phyloP scores from a whole-genome alignment of 2,888 invertebrate species.

The Drosophila cognata region DNA sequence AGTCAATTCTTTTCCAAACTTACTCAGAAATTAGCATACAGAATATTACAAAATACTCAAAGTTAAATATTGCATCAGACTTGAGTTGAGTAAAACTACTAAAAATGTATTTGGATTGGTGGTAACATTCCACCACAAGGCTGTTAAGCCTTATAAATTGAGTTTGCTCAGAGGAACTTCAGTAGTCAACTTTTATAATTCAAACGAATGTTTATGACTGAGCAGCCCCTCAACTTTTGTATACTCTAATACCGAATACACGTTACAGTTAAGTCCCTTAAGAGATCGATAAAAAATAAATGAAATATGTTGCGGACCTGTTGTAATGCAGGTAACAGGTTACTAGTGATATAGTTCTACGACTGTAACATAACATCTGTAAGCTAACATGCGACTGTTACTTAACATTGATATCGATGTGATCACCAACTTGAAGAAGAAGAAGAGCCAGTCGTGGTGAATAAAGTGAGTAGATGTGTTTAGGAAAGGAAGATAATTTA shows the following conservation, averaged over 20 bases:
- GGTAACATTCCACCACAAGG: background rate
- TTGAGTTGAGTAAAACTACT: background rate
- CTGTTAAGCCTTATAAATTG: slow-evolving; percentile 6
- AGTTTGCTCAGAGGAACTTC: background rate
- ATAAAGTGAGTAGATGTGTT: too few species aligned
- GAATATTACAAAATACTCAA: slow-evolving; percentile 15
- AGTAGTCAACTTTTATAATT: background rate
- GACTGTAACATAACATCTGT: too few species aligned
- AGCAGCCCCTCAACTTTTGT: background rate
- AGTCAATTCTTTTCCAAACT: slow-evolving; percentile 7
- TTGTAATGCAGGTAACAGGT: too few species aligned
- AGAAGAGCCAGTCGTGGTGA: too few species aligned
- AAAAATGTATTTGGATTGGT: slow-evolving; percentile 2
- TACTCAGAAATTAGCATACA: slow-evolving; percentile 34
- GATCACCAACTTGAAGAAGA: too few species aligned
- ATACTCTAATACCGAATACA: background rate
- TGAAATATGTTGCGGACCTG: too few species aligned
- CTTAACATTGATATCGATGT: too few species aligned
- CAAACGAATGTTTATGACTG: background rate
- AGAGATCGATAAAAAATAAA: background rate
- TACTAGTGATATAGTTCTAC: too few species aligned
- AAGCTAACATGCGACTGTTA: too few species aligned
- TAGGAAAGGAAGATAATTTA: too few species aligned
- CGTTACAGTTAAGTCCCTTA: background rate
- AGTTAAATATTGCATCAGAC: slow-evolving; percentile 6